Evolutionary conservation across 2,797 vertebrate genomes (phyloP).

Genomic region (Sebastiscus tertius): DNA sequence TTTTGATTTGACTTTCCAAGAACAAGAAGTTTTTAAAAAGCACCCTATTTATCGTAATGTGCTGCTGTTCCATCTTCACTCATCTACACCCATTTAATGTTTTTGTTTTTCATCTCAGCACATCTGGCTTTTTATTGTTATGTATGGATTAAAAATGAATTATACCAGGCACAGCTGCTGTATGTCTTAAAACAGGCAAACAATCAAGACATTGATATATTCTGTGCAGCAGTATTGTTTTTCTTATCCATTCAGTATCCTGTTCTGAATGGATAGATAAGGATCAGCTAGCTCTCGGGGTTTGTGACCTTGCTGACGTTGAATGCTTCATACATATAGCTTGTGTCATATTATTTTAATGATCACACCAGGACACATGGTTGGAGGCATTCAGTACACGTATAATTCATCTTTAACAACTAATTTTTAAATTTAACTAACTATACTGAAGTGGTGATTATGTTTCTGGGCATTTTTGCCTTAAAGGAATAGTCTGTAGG

Average conservation of each 20-base stretch:
- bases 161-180: not conserved
- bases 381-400: not conserved
- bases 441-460: not conserved
- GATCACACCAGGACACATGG: not conserved
- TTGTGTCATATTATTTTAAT: not conserved
- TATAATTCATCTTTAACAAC: not conserved
- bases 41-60: not conserved
- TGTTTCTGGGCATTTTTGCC: no score
- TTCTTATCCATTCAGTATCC: constrained; percentile 12
- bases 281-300: not conserved
- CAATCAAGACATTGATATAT: constrained; percentile 3
- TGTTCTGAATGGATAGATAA: not conserved
- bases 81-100: not conserved
- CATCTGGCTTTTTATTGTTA: constrained; percentile 12
- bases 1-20: constrained; percentile 28
- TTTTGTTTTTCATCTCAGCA: not conserved
- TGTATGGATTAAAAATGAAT: not conserved
- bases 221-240: constrained; percentile 19
- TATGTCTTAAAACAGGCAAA: not conserved
- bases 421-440: not conserved
- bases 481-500: no score
- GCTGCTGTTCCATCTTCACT: not conserved
- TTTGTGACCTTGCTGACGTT: not conserved
- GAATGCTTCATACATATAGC: not conserved
- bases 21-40: not conserved